phyloP scores from a whole-genome alignment of 1,140 invertebrate species.

The Helicorthomorpha holstii region DNA sequence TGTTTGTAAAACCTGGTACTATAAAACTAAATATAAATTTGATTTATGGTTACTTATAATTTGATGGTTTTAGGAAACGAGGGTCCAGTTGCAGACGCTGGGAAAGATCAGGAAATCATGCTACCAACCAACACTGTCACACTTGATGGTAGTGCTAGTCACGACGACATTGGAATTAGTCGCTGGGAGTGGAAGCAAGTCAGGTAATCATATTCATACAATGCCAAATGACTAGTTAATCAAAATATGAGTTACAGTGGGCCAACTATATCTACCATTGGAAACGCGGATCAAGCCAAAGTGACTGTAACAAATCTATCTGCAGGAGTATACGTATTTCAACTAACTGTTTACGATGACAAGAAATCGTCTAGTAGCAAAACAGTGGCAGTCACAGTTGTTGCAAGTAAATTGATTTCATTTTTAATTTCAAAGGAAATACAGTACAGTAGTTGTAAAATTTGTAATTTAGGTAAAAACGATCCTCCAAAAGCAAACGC shows the following conservation, averaged over 20 bases:
- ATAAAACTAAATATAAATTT: neutral
- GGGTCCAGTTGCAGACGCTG: constrained; percentile 35
- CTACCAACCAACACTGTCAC: constrained; percentile 58
- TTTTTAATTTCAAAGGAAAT: neutral
- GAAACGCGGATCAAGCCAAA: constrained; percentile 21
- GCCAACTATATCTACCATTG: constrained; percentile 36
- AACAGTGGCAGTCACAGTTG: constrained; percentile 51
- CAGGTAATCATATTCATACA: constrained; percentile 29
- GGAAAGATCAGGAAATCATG: constrained; percentile 42
- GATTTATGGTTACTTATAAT: neutral
- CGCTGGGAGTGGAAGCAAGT: constrained; percentile 67
- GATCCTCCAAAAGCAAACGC: constrained; percentile 70
- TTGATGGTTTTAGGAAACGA: constrained; percentile 13
- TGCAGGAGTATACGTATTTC: constrained; percentile 66
- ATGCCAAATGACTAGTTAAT: too few relatives aligned
- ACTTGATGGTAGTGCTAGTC: constrained; percentile 62
- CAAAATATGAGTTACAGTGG: constrained; percentile 27
- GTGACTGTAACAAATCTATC: constrained; percentile 58
- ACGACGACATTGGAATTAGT: constrained; percentile 65
- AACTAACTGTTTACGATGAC: constrained; percentile 65
- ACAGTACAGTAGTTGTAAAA: constrained; percentile 8
- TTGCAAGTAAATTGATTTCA: constrained; percentile 53
- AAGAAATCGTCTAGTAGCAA: constrained; percentile 54
- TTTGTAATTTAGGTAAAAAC: constrained; percentile 53
- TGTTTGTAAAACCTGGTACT: constrained; percentile 73